phyloP scores from a whole-genome alignment of 2,797 vertebrate genomes.

The Acipenser transmontanus region DNA sequence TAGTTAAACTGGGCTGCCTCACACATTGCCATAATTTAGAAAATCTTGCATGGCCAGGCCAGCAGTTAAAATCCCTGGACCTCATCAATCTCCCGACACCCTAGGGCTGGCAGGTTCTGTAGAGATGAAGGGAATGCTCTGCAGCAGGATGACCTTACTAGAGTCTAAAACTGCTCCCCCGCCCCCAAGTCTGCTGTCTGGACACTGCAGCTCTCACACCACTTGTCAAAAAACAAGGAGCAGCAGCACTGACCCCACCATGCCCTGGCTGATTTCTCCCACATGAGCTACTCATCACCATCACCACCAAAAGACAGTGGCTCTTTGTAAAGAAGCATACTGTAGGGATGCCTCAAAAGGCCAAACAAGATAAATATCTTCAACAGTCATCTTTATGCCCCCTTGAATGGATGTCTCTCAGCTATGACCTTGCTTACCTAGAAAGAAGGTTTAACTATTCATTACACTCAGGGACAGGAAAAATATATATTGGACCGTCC shows the following conservation, averaged over 20 bases:
- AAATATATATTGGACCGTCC: too few species aligned
- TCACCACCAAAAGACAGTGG: not conserved
- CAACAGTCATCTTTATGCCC: not conserved
- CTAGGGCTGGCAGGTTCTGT: not conserved
- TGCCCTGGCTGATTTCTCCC: not conserved
- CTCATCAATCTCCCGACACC: not conserved
- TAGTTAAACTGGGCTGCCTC: too few species aligned
- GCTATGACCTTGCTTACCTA: not conserved
- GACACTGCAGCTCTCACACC: not conserved
- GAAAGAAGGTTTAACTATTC: too few species aligned
- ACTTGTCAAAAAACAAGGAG: not conserved
- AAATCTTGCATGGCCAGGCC: too few species aligned
- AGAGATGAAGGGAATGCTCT: not conserved
- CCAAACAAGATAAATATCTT: not conserved
- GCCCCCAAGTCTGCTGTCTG: not conserved
- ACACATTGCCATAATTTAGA: too few species aligned
- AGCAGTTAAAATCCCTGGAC: not conserved
- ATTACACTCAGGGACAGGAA: too few species aligned
- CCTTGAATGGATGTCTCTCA: too few species aligned
- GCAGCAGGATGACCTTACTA: not conserved
- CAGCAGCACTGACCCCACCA: not conserved
- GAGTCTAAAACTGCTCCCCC: constrained; percentile 10
- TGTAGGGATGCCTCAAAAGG: not conserved
- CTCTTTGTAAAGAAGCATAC: not conserved
- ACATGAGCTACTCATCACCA: not conserved